A percentile compares a stretch with the other conserved stretches of the same genome.
Evolutionary conservation across 2,797 vertebrate species (phyloP).

Genomic region (Gymnothorax javanicus): DNA sequence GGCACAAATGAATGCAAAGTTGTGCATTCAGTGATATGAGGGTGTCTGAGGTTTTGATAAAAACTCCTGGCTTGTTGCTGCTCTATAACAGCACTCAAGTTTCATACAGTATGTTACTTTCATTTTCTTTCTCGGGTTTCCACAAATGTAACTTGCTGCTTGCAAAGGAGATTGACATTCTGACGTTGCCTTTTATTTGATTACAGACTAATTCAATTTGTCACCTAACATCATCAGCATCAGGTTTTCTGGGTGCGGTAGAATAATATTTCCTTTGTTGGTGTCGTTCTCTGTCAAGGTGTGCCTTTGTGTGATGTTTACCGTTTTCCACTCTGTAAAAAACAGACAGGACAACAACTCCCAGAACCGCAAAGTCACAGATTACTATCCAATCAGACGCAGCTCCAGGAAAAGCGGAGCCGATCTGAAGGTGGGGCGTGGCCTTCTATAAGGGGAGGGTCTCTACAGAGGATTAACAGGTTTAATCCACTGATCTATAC

Average conservation of each 20-base stretch:
- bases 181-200: neutral
- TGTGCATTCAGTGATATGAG: too few species aligned
- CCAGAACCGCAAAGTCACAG: constrained; percentile 90
- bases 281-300: neutral
- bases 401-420: constrained; percentile 92
- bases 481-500: too few species aligned
- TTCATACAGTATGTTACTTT: neutral
- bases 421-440: constrained; percentile 82
- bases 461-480: neutral
- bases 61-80: neutral
- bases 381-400: constrained; percentile 91
- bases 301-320: neutral
- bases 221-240: neutral
- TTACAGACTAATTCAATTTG: constrained; percentile 9
- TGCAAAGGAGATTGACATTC: neutral
- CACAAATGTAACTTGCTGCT: neutral
- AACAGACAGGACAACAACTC: constrained; percentile 64
- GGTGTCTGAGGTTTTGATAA: too few species aligned
- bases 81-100: neutral
- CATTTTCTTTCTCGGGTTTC: neutral
- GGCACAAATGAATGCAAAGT: too few species aligned
- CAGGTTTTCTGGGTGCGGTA: too few species aligned
- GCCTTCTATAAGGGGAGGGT: neutral
- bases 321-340: neutral
- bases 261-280: neutral